A percentile compares a stretch with the other conserved stretches of the same genome.
These are phyloP conservation scores for Murina feae DNA, from an alignment of 2,113 vertebrate species.

Conservation along the genomic window DNA sequence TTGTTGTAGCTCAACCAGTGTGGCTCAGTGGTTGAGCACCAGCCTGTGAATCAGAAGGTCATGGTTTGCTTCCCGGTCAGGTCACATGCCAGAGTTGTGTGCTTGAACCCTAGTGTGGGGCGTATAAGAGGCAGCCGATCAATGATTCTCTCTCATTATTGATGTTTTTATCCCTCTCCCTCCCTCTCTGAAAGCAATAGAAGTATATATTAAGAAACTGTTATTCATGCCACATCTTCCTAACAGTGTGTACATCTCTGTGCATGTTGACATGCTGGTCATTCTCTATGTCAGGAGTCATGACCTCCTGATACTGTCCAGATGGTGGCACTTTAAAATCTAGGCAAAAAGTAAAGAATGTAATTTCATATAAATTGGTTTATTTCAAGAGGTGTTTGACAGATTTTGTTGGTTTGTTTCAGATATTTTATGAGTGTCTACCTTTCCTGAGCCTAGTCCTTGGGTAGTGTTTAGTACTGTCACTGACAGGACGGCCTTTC, in stretches of 20 bases:
- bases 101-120: too few relatives aligned
- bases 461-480: background rate
- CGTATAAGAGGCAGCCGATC: too few relatives aligned
- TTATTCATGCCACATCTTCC: background rate
- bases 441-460: background rate
- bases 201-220: background rate
- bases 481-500: background rate
- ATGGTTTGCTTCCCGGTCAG: too few relatives aligned
- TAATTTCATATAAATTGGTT: background rate
- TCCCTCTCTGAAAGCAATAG: too few relatives aligned
- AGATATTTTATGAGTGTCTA: background rate
- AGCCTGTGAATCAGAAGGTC: too few relatives aligned
- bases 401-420: conserved; percentile 6
- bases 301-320: background rate
- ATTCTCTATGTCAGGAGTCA: background rate
- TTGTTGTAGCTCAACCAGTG: background rate
- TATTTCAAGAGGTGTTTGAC: background rate
- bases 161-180: too few relatives aligned
- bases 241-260: background rate
- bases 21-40: too few relatives aligned
- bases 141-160: too few relatives aligned
- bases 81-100: too few relatives aligned
- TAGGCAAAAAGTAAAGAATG: background rate
- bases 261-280: background rate
- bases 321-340: background rate